Percentiles rank a stretch among this genome's conserved stretches.
Conservation (phyloP, 1,140 invertebrate species). For the Chymomyza costata region DNA sequence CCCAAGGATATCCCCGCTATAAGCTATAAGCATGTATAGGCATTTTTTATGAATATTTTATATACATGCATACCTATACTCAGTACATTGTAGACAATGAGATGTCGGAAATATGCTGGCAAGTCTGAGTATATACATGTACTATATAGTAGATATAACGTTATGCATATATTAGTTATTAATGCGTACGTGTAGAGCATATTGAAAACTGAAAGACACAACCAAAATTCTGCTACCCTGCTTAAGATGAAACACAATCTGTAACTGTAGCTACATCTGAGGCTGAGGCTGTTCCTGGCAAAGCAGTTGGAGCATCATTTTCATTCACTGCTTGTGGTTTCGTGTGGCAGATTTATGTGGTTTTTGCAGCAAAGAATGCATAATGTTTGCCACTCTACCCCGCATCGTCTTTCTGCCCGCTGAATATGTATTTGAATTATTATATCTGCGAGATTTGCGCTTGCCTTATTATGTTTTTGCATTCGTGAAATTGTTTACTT, state of each 20-base stretch:
- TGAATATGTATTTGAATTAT: slow-evolving; percentile 54
- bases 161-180: slow-evolving; percentile 72
- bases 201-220: slow-evolving; percentile 67
- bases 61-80: slow-evolving; percentile 19
- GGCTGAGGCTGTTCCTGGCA: too few species aligned
- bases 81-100: slow-evolving; percentile 53
- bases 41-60: slow-evolving; percentile 6
- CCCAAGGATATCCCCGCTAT: slow-evolving; percentile 61
- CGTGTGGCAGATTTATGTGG: slow-evolving; percentile 67
- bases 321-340: slow-evolving; percentile 19
- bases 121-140: not conserved
- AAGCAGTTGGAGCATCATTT: too few species aligned
- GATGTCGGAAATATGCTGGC: slow-evolving; percentile 36
- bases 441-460: slow-evolving; percentile 52
- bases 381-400: slow-evolving; percentile 48
- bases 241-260: too few species aligned
- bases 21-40: slow-evolving; percentile 55
- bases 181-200: slow-evolving; percentile 69
- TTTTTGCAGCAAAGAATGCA: slow-evolving; percentile 71
- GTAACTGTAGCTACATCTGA: too few species aligned
- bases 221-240: too few species aligned
- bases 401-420: too few species aligned
- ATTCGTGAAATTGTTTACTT: too few species aligned
- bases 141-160: not conserved
- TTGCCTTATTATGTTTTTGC: too few species aligned